These are phyloP conservation scores for Drosophila fuyamai DNA, from an alignment of 1,140 invertebrate species.

Conservation along the genomic window DNA sequence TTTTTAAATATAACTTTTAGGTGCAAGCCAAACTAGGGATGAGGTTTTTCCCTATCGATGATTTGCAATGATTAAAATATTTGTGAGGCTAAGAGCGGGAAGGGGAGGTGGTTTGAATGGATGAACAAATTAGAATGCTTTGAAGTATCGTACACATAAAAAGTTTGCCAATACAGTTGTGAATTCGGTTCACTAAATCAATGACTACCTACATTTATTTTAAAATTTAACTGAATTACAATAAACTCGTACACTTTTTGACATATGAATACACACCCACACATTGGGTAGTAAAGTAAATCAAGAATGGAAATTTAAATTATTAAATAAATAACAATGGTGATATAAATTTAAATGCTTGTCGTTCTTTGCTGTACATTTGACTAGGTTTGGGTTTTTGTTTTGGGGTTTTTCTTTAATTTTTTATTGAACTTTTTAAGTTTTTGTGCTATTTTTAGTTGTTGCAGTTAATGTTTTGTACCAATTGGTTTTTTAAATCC, in stretches of 20 bases:
- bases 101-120: slow-evolving; percentile 19
- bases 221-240: slow-evolving; percentile 1
- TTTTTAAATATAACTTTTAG: slow-evolving; percentile 22
- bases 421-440: slow-evolving; percentile 32
- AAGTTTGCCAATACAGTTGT: slow-evolving; percentile 20
- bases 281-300: slow-evolving; percentile 24
- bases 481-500: slow-evolving; percentile 82
- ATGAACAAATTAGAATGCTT: slow-evolving; percentile 22
- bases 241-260: background rate
- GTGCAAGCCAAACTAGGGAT: slow-evolving; percentile 36
- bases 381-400: slow-evolving; percentile 27
- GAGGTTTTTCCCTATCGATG: slow-evolving; percentile 11
- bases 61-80: slow-evolving; percentile 20
- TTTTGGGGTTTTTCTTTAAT: slow-evolving; percentile 44
- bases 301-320: slow-evolving; percentile 9
- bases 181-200: slow-evolving; percentile 10
- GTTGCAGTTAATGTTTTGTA: slow-evolving; percentile 51
- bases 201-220: slow-evolving; percentile 13
- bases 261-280: background rate
- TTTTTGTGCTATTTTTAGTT: slow-evolving; percentile 58
- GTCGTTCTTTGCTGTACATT: slow-evolving; percentile 36
- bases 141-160: slow-evolving; percentile 15
- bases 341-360: slow-evolving; percentile 33
- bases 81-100: slow-evolving; percentile 6
- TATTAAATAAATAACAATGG: slow-evolving; percentile 14